phyloP scores from a whole-genome alignment of 2,797 vertebrate genomes.

The Alcedo quadribrachys region DNA sequence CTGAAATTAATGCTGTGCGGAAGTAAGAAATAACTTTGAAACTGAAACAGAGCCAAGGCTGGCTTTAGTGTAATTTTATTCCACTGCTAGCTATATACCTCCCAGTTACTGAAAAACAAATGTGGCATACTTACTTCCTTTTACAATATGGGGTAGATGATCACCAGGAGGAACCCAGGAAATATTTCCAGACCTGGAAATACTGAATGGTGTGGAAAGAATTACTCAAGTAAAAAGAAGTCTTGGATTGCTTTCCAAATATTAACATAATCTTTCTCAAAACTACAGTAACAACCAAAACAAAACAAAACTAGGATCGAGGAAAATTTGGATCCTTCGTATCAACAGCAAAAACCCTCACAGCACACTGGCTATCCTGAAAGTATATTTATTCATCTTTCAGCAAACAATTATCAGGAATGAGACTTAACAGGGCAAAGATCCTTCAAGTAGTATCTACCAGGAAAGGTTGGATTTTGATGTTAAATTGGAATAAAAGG shows the following conservation, averaged over 20 bases:
- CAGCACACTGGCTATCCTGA: conserved; percentile 28
- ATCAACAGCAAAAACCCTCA: conserved; percentile 35
- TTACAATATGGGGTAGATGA: not conserved
- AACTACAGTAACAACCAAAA: conserved; percentile 41
- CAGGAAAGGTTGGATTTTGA: conserved; percentile 14
- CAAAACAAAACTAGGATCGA: not conserved
- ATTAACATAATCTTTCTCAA: conserved; percentile 44
- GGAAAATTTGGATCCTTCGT: conserved; percentile 33
- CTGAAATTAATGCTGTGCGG: conserved; percentile 41
- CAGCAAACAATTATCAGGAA: conserved; percentile 36
- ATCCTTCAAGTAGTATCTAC: not conserved
- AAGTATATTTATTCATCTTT: conserved; percentile 53
- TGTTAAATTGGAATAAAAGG: conserved; percentile 1
- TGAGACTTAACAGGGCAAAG: conserved; percentile 21
- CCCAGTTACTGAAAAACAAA: conserved; percentile 1
- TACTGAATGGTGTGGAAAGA: conserved; percentile 4
- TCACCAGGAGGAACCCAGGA: not conserved
- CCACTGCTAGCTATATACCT: not conserved
- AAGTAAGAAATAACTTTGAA: conserved; percentile 58
- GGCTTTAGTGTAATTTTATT: conserved; percentile 36
- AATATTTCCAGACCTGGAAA: not conserved
- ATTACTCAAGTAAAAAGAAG: not conserved
- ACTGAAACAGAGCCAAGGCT: conserved; percentile 58
- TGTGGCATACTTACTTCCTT: not conserved
- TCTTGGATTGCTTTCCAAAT: conserved; percentile 17